Conservation (phyloP, 1,140 invertebrate genomes). For the Potamilus streckersoni region DNA sequence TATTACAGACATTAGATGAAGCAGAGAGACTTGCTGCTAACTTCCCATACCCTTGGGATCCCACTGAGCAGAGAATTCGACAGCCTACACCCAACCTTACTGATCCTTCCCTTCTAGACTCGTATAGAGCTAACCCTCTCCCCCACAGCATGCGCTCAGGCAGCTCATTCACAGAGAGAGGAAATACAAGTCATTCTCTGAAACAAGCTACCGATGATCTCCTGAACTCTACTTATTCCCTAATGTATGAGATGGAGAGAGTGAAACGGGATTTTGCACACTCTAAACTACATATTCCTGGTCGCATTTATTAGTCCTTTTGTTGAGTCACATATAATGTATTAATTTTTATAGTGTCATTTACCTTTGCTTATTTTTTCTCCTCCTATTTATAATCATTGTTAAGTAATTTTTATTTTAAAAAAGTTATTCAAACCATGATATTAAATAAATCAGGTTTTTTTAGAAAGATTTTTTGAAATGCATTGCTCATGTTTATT, state of each 20-base stretch:
- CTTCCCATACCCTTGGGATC: conserved; percentile 39
- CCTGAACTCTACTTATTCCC: conserved; percentile 44
- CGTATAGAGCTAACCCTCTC: conserved; percentile 34
- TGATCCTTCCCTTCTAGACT: conserved; percentile 14
- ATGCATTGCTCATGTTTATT: too few relatives aligned
- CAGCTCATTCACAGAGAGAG: conserved; percentile 14
- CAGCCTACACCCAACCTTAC: conserved; percentile 27
- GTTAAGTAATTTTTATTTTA: too few relatives aligned
- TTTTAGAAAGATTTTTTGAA: too few relatives aligned
- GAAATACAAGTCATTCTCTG: conserved; percentile 9
- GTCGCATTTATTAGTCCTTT: too few relatives aligned
- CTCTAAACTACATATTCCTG: too few relatives aligned
- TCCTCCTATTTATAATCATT: too few relatives aligned
- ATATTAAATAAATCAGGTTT: too few relatives aligned
- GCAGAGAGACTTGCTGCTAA: conserved; percentile 48
- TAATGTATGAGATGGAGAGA: conserved; percentile 53
- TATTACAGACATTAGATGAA: conserved; percentile 44
- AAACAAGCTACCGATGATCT: conserved; percentile 47
- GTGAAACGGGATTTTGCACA: conserved; percentile 19
- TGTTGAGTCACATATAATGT: too few relatives aligned
- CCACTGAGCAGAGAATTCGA: conserved; percentile 20
- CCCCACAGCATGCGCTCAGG: conserved; percentile 19
- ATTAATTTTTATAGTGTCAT: too few relatives aligned
- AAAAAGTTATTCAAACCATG: too few relatives aligned
- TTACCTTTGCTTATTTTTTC: too few relatives aligned